Evolutionary conservation across 2,797 vertebrate genomes (phyloP).

Genomic region (Phataginus tetradactyla): DNA sequence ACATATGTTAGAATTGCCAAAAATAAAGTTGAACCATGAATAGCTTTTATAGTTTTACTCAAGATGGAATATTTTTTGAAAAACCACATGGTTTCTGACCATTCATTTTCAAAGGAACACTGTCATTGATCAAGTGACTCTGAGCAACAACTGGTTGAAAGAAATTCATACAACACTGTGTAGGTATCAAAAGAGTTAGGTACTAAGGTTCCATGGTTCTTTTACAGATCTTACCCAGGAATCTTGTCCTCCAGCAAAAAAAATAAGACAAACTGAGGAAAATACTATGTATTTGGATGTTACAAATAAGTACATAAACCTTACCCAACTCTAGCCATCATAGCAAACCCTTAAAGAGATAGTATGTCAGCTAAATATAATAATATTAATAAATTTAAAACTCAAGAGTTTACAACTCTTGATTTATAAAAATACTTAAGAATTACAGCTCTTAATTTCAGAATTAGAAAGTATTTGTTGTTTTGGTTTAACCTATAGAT

Average conservation of each 20-base stretch:
- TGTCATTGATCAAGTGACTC: not conserved
- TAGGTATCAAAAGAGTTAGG: not conserved
- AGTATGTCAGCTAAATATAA: not conserved
- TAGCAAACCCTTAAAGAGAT: not conserved
- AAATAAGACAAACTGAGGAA: not conserved
- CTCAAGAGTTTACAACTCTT: not conserved
- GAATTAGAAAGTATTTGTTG: slow-evolving; percentile 11
- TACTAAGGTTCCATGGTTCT: not conserved
- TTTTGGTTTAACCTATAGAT: slow-evolving; percentile 21
- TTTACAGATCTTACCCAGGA: not conserved
- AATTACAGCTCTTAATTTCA: not conserved
- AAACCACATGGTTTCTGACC: not conserved
- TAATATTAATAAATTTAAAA: slow-evolving; percentile 47
- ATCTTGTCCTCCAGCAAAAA: slow-evolving; percentile 37
- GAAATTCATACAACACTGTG: not conserved
- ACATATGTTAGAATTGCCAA: not conserved
- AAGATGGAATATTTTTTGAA: not conserved
- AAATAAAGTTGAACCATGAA: slow-evolving; percentile 23
- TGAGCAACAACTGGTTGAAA: not conserved
- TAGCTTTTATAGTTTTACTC: slow-evolving; percentile 2
- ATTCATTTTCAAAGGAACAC: slow-evolving; percentile 47
- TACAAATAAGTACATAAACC: not conserved
- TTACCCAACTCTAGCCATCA: not conserved
- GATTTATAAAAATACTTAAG: too few species aligned
- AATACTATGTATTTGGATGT: not conserved